Evolutionary conservation across 1,140 invertebrate species (phyloP).

Genomic region (Solenopsis invicta): DNA sequence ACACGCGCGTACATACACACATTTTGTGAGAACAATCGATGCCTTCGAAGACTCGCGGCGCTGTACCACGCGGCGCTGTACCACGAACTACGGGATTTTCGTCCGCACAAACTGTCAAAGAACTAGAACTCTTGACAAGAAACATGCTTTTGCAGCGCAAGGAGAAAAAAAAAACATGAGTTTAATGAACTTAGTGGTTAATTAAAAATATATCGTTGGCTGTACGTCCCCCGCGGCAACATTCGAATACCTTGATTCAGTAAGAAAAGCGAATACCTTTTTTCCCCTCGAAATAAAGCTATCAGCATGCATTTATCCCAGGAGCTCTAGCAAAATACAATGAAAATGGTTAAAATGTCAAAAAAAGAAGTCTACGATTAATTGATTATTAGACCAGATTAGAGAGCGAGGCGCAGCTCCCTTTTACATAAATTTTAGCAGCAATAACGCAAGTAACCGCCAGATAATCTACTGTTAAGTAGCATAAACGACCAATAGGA

Average conservation of each 20-base stretch:
- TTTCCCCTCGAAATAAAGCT: conserved; percentile 61
- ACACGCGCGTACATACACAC: conserved; percentile 26
- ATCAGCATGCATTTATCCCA: conserved; percentile 34
- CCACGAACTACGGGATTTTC: conserved; percentile 51
- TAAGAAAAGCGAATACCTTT: conserved; percentile 56
- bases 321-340: conserved; percentile 29
- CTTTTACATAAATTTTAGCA: conserved; percentile 73
- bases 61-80: conserved; percentile 55
- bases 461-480: conserved; percentile 72
- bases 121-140: conserved; percentile 29
- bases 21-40: conserved; percentile 66
- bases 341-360: conserved; percentile 49
- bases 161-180: conserved; percentile 10
- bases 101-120: conserved; percentile 23
- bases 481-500: conserved; percentile 76
- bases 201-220: conserved; percentile 52
- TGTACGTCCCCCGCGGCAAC: conserved; percentile 14
- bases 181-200: conserved; percentile 40
- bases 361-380: conserved; percentile 40
- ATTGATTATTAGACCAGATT: conserved; percentile 22
- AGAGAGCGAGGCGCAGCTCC: conserved; percentile 54
- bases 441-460: conserved; percentile 74
- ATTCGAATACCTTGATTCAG: conserved; percentile 32
- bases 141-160: conserved; percentile 37
- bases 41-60: conserved; percentile 69